Conservation (phyloP, 2,113 vertebrate genomes). For the Arvicanthis niloticus region DNA sequence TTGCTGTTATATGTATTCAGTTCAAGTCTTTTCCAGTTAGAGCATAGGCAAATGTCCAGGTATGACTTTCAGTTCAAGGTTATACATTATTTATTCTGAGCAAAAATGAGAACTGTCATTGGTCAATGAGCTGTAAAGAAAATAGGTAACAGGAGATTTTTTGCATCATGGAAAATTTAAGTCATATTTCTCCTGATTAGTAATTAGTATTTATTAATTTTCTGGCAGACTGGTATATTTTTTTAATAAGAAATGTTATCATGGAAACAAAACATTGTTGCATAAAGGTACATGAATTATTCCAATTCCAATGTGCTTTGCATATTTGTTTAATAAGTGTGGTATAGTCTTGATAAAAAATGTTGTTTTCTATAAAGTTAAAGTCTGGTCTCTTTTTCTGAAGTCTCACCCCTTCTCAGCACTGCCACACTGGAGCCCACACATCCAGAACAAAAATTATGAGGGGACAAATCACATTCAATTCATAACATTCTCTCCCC, state of each 20-base stretch:
- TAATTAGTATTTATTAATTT: conserved; percentile 46
- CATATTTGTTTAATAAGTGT: conserved; percentile 63
- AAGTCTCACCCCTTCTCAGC: not conserved
- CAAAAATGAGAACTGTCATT: conserved; percentile 68
- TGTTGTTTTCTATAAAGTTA: not conserved
- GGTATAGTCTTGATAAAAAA: conserved; percentile 32
- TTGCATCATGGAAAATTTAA: conserved; percentile 60
- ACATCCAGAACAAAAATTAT: not conserved
- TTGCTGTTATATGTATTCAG: conserved; percentile 81
- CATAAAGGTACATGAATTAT: conserved; percentile 61
- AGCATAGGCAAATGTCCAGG: conserved; percentile 77
- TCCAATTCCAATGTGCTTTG: conserved; percentile 54
- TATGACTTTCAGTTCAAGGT: conserved; percentile 44
- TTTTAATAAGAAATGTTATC: conserved; percentile 61
- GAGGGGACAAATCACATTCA: not conserved
- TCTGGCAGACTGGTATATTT: conserved; percentile 79
- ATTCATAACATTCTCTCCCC: not conserved
- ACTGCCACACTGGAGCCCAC: not conserved
- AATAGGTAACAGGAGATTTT: conserved; percentile 52
- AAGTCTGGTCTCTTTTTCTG: not conserved
- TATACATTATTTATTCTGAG: conserved; percentile 47
- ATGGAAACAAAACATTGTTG: conserved; percentile 65
- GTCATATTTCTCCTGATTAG: conserved; percentile 64
- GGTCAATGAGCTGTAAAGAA: conserved; percentile 57
- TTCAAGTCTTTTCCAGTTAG: conserved; percentile 76